Base-by-base conservation (phyloP, 1,140 invertebrate species). In the Polyergus mexicanus region DNA sequence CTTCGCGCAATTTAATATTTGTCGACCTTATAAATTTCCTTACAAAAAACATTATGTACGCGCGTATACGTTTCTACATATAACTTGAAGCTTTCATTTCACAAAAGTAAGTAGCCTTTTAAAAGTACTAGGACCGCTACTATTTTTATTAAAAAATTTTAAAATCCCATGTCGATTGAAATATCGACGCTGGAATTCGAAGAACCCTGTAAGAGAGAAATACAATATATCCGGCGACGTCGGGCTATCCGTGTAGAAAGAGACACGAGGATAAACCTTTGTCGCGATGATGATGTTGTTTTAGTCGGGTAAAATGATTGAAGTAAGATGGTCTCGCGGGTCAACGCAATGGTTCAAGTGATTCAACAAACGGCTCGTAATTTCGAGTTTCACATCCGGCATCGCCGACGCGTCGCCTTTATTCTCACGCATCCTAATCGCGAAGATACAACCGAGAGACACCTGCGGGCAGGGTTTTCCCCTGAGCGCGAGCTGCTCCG, bases 331-430 rank as follows among this genome's bases (percentile, higher is more conserved):
- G 56, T 74, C 72, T 66, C 58, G n/a, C 22, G 28, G 16, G 13
- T 51, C 8, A 84, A 89, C 87, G n/a, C n/a, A 89, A 89, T 69
- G 38, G 60, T 6, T 5, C 25, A 74, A 68, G 85, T 44, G 72
- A 81, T 56, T 35, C n/a, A 75, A 63, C 63, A 28, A 35, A 74
- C 56, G 28, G 44, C 81, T 89, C 86, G 77, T 90, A 90, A 90
- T 90, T 90, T 90, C 47, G 69, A 90, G 86, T 90, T 90, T 90
- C 89, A 90, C 89, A 90, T 90, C 86, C 86, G 89, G 78, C 58
- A 90, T 62, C n/a, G 13, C n/a, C 10, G 60, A 78, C 44, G 77
- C 16, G 56, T 80, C 77, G 10, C 84, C 25, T 47, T 85, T 62
- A 44, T 89, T 88, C 88, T 89, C 88, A 76, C 66, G 63, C 63